These are phyloP conservation scores for Micromys minutus DNA, from an alignment of 2,113 vertebrate genomes.

Conservation along the genomic window DNA sequence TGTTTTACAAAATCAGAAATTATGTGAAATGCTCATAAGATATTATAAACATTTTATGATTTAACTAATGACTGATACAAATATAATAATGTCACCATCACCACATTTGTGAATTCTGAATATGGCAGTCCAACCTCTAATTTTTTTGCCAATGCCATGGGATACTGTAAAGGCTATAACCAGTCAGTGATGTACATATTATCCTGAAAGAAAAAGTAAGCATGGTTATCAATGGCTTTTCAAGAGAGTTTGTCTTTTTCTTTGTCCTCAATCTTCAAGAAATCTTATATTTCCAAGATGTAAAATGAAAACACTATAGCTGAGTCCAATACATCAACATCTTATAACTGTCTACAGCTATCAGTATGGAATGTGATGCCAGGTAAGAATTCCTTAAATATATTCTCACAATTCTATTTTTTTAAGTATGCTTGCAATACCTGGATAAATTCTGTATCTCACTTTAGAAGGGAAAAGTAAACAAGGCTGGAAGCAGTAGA, in stretches of 20 bases:
- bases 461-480: constrained; percentile 12
- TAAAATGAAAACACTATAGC: neutral
- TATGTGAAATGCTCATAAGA: neutral
- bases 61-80: neutral
- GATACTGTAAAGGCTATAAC: neutral
- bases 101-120: neutral
- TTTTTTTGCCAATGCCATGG: neutral
- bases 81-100: neutral
- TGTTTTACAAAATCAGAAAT: constrained; percentile 31
- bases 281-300: constrained; percentile 40
- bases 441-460: constrained; percentile 14
- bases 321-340: neutral
- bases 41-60: neutral
- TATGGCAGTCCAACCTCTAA: neutral
- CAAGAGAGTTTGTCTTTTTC: neutral
- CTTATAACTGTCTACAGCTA: neutral
- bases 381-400: neutral
- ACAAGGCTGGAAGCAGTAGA: neutral
- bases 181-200: neutral
- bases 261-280: neutral
- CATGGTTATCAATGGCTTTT: neutral
- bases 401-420: neutral
- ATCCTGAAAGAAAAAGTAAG: neutral
- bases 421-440: neutral
- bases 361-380: neutral